Percentiles rank a stretch among this genome's conserved stretches.
These are phyloP conservation scores for Zaprionus africanus DNA, from an alignment of 1,140 invertebrate genomes.

Conservation along the genomic window DNA sequence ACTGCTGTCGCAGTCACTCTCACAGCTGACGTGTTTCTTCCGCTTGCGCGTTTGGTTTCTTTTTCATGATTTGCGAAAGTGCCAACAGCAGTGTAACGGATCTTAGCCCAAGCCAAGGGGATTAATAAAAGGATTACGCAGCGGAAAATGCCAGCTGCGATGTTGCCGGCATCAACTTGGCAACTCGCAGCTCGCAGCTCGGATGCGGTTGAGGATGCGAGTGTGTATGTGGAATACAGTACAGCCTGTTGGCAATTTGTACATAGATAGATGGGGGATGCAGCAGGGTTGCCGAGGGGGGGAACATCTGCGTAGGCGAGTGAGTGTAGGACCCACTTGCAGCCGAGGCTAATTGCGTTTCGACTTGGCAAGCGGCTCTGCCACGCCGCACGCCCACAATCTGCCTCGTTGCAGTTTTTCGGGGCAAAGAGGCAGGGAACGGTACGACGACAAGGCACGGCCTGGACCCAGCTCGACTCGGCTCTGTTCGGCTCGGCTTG, in stretches of 20 bases:
- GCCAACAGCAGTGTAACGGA: slow-evolving; percentile 79
- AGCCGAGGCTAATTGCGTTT: slow-evolving; percentile 69
- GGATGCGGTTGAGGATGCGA: slow-evolving; percentile 40
- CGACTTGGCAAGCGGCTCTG: slow-evolving; percentile 48
- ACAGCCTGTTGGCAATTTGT: slow-evolving; percentile 70
- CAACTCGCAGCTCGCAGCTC: slow-evolving; percentile 42
- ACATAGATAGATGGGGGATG: slow-evolving; percentile 35
- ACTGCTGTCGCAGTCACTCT: background rate
- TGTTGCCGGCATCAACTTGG: slow-evolving; percentile 62
- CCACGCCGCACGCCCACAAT: slow-evolving; percentile 21
- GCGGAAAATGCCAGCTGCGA: slow-evolving; percentile 79
- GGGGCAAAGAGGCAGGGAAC: background rate
- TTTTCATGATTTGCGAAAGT: slow-evolving; percentile 77
- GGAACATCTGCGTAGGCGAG: background rate
- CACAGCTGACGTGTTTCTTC: slow-evolving; percentile 1
- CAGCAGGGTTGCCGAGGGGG: background rate
- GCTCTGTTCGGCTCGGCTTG: slow-evolving; percentile 12
- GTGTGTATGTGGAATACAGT: slow-evolving; percentile 18
- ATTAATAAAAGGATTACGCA: slow-evolving; percentile 82
- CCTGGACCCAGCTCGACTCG: slow-evolving; percentile 5
- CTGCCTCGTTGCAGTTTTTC: slow-evolving; percentile 63
- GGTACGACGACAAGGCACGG: slow-evolving; percentile 1
- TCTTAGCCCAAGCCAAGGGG: slow-evolving; percentile 76
- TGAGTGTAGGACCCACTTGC: slow-evolving; percentile 43
- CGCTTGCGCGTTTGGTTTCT: slow-evolving; percentile 35